Conservation (phyloP, 2,888 invertebrate species). For the Scotopteryx bipunctaria region DNA sequence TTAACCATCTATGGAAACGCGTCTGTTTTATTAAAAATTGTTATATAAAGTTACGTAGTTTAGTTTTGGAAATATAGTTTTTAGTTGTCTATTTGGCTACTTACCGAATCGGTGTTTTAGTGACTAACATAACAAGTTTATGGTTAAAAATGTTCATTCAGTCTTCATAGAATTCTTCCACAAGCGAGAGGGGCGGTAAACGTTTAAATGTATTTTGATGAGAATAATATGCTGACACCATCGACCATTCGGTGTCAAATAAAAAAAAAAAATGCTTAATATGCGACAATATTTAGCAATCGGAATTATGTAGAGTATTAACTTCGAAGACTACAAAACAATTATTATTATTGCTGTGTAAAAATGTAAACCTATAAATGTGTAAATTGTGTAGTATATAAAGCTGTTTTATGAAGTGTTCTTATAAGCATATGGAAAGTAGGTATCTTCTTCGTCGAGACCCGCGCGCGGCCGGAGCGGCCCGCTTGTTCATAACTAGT, state of each 20-base stretch:
- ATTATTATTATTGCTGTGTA: slow-evolving; percentile 82
- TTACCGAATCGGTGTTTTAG: slow-evolving; percentile 58
- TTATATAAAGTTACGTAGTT: slow-evolving; percentile 66
- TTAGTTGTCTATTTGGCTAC: slow-evolving; percentile 64
- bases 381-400: slow-evolving; percentile 82
- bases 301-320: slow-evolving; percentile 78
- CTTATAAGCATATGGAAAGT: slow-evolving; percentile 76
- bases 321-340: slow-evolving; percentile 77
- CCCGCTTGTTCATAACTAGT: slow-evolving; percentile 41
- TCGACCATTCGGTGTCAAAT: slow-evolving; percentile 65
- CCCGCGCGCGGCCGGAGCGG: slow-evolving; percentile 41
- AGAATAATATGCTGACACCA: slow-evolving; percentile 60
- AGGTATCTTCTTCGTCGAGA: slow-evolving; percentile 56
- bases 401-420: slow-evolving; percentile 82
- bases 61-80: slow-evolving; percentile 62
- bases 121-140: slow-evolving; percentile 62
- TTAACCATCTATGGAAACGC: slow-evolving; percentile 55
- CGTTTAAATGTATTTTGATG: slow-evolving; percentile 58
- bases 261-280: slow-evolving; percentile 70
- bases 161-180: slow-evolving; percentile 52
- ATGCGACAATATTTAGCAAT: slow-evolving; percentile 83
- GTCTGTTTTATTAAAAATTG: slow-evolving; percentile 57
- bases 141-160: slow-evolving; percentile 52
- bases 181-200: slow-evolving; percentile 42
- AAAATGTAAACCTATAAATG: slow-evolving; percentile 81